Evolutionary conservation across 2,888 invertebrate species (phyloP).

Genomic region (Emmelina monodactyla): DNA sequence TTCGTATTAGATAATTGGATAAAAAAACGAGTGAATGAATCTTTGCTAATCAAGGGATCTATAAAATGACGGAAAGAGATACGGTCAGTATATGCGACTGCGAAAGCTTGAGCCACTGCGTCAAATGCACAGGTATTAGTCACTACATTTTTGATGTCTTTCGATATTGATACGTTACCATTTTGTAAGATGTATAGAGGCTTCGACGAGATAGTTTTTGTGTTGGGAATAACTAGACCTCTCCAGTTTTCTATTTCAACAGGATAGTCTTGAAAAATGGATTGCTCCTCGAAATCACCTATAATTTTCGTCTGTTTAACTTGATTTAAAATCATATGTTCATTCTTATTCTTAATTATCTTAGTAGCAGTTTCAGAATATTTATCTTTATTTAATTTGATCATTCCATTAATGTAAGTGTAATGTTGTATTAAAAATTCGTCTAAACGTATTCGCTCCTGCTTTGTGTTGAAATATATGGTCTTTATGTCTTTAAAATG

Average conservation of each 20-base stretch:
- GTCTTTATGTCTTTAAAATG: conserved; percentile 12
- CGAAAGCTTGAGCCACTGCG: conserved; percentile 9
- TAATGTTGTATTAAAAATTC: conserved; percentile 13
- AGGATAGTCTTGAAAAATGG: conserved; percentile 6
- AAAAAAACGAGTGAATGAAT: conserved; percentile 8
- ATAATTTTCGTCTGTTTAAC: conserved; percentile 3
- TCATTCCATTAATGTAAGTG: conserved; percentile 9
- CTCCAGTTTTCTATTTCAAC: conserved; percentile 9
- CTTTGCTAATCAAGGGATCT: conserved; percentile 8
- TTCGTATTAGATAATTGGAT: no score
- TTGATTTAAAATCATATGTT: no score
- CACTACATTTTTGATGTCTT: conserved; percentile 6
- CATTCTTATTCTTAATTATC: conserved; percentile 2
- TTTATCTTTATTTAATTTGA: conserved; percentile 10
- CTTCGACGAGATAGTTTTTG: conserved; percentile 6
- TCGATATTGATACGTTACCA: conserved; percentile 7
- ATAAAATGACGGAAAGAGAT: conserved; percentile 5
- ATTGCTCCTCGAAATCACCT: conserved; percentile 3
- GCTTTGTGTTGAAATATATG: conserved; percentile 10
- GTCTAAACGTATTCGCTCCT: conserved; percentile 11
- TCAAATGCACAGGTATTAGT: conserved; percentile 10
- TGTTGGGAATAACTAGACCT: conserved; percentile 7
- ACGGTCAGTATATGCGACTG: conserved; percentile 6
- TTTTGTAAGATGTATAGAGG: conserved; percentile 9
- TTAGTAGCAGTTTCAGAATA: conserved; percentile 6